Percentiles rank a stretch among this genome's conserved stretches.
phyloP scores from a whole-genome alignment of 1,140 invertebrate genomes.

The Phymastichus coffea region DNA sequence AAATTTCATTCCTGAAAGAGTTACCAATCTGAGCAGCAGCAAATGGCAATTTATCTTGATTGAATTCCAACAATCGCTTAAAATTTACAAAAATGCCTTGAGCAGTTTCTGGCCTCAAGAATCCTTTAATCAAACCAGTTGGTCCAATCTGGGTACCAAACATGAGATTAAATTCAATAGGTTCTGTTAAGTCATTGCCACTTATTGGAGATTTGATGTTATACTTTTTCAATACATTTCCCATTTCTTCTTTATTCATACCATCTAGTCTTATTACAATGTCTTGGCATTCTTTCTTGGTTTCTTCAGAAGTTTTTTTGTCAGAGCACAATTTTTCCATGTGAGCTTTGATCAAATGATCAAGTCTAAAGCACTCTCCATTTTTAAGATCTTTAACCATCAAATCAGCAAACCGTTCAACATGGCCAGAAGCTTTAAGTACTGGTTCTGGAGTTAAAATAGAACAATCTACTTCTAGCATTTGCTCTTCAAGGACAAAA shows the following conservation, averaged over 20 bases:
- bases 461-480: slow-evolving; percentile 98
- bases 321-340: slow-evolving; percentile 86
- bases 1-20: slow-evolving; percentile 99
- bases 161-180: slow-evolving; percentile 99
- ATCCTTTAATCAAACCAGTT: slow-evolving; percentile 90
- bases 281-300: slow-evolving; percentile 76
- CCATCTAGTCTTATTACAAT: slow-evolving; percentile 84
- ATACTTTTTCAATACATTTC: slow-evolving; percentile 77
- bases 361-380: slow-evolving; percentile 95
- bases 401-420: slow-evolving; percentile 97
- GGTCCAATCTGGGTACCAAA: slow-evolving; percentile 97
- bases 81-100: slow-evolving; percentile 99
- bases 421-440: slow-evolving; percentile 96
- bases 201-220: slow-evolving; percentile 94
- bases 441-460: slow-evolving; percentile 96
- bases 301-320: slow-evolving; percentile 74
- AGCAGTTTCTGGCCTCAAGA: slow-evolving; percentile 94
- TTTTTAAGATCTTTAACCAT: slow-evolving; percentile 98
- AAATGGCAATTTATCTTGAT: slow-evolving; percentile 95
- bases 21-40: slow-evolving; percentile 98
- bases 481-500: slow-evolving; percentile 96
- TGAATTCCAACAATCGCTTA: slow-evolving; percentile 94
- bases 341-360: slow-evolving; percentile 97
- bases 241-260: slow-evolving; percentile 88
- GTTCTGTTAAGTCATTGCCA: slow-evolving; percentile 91